Base-by-base conservation (phyloP, 1,140 invertebrate species). In the Heterodera schachtii region DNA sequence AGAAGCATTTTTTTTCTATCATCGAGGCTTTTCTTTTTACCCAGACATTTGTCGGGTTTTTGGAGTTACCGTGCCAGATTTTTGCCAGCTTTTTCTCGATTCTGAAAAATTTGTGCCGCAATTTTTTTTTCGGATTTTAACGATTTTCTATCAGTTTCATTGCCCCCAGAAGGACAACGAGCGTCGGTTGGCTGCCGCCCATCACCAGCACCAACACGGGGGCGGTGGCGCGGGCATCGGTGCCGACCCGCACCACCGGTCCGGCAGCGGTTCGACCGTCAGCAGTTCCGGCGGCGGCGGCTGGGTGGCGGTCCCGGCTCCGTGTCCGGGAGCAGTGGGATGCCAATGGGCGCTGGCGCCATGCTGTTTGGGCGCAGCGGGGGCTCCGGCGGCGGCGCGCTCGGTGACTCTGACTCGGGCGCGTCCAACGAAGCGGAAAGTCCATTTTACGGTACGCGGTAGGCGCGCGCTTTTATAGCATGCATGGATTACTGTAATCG, bases 91-190 rank as follows among this genome's bases (percentile, higher is more conserved):
- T 31, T 31, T 31, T 52, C 49, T 2, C 49, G 49, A 52, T 8
- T 52, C 49, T 11, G 6, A 11, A 52, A 52, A 52, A 52, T 11
- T 8, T 0, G 11, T 31, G 19, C 19, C n/a, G 44, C 49, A 31
- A 73, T 46, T 31, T 31, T 16, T 19, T n/a, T n/a, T 4, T 44
- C 43, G 31, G 31, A 31, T 31, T 31, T 31, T 31, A 31, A 31
- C 31, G 31, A 31, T 19, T 3, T n/a, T 19, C 47, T 43, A 8
- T 74, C 47, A 74, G 21, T 41, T 3, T 8, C 3, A 52, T 52
- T 52, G 49, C 49, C 49, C 60, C 31, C 70, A 98, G 91, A 99
- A 99, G 90, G 97, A 99, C 90, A 96, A 96, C 0, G 96, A 96
- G 1, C 93, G 97, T 78, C 92, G 96, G 82, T 98, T 96, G 96